Base-by-base conservation (phyloP, 1,140 invertebrate species). In the Lerema accius region DNA sequence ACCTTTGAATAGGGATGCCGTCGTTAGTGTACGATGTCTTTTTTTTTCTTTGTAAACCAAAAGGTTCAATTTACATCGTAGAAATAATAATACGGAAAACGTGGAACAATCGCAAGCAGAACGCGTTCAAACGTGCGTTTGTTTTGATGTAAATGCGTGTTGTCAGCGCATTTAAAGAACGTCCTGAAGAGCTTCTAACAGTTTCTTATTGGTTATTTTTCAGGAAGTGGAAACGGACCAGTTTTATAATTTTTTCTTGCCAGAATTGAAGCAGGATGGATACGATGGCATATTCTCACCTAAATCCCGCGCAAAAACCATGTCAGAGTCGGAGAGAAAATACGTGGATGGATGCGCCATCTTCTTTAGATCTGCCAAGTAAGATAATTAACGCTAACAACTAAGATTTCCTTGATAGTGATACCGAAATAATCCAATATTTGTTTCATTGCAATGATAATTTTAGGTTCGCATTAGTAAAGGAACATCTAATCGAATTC, bases 321-420 rank as follows among this genome's bases (percentile, higher is more conserved):
- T 99, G 99, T 95, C 95, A 0, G 98, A 99, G 82, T 95, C 95
- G 69, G 99, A 99, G 78, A 93, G 97, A 67, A 99, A 99, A 91
- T 98, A 97, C 91, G 99, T 99, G 4, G 99, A 99, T 91, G 99
- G 99, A 63, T 99, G 99, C 93, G 98, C 99, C 61, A 99, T 99
- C 73, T 99, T 99, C 92, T 99, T 95, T 91, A 93, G 96, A 90
- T 96, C 95, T 77, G 94, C 95, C 77, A 99, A 99, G 98, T 99
- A 91, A 94, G 95, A 94, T 45, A 4, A 23, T 23, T 23, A 23
- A 23, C 19, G 5, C 2, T 3, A 23, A 23, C 2, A 23, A 23
- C 2, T 23, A 23, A 23, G 5, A 23, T 5, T 23, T 23, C 5
- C 19, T 2, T 3, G 19, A 23, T n/a, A 32, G 9, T 32, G 9